A percentile compares a stretch with the other conserved stretches of the same genome.
Conservation (phyloP, 2,113 vertebrate genomes). For the Zingel zingel region DNA sequence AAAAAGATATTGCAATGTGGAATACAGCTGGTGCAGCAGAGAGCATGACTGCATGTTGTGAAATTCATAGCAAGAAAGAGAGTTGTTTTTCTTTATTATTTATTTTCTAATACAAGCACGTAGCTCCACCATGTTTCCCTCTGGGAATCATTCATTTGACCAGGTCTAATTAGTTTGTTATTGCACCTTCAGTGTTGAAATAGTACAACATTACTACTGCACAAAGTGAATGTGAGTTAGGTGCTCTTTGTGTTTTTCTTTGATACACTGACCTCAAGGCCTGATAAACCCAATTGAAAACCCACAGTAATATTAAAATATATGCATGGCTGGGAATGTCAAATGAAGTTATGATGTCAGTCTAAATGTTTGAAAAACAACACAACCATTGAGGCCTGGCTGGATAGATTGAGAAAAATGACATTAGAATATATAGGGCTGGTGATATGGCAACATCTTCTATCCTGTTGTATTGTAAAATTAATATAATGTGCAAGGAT, state of each 20-base stretch:
- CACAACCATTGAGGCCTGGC: too few species aligned
- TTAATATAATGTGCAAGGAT: too few species aligned
- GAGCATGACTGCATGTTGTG: neutral
- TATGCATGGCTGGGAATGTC: constrained; percentile 6
- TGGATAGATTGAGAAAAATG: too few species aligned
- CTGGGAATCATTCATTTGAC: constrained; percentile 20
- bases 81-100: constrained; percentile 1
- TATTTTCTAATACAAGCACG: neutral
- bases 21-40: neutral
- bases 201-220: constrained; percentile 3
- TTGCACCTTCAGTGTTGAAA: constrained; percentile 41
- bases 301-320: neutral
- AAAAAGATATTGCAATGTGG: neutral
- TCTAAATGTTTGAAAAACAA: neutral
- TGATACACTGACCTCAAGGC: constrained; percentile 36
- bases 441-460: too few species aligned
- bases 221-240: neutral
- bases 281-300: constrained; percentile 55
- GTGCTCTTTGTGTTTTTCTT: constrained; percentile 8
- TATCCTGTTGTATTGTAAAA: too few species aligned
- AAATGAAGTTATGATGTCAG: constrained; percentile 2
- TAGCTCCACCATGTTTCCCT: constrained; percentile 8
- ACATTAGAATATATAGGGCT: too few species aligned
- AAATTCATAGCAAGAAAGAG: neutral
- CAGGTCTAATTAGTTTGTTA: constrained; percentile 45